Evolutionary conservation across 1,140 invertebrate genomes (phyloP).

Genomic region (Steinernema khuongi): DNA sequence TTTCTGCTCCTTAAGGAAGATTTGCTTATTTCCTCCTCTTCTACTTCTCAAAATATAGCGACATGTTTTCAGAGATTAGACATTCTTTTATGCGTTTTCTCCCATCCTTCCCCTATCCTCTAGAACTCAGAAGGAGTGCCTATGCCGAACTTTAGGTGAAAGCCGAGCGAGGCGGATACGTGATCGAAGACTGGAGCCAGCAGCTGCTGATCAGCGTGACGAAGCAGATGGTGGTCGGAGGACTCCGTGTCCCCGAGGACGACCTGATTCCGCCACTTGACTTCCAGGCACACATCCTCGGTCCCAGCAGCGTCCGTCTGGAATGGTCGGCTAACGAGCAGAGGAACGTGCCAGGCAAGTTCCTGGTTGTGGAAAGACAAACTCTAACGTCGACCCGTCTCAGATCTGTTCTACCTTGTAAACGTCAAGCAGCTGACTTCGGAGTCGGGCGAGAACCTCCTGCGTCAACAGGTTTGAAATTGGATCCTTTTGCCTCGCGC

Average conservation of each 20-base stretch:
- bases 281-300: conserved; percentile 50
- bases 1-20: background rate
- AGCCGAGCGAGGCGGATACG: conserved; percentile 32
- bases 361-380: background rate
- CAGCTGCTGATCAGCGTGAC: conserved; percentile 35
- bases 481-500: background rate
- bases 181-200: conserved; percentile 42
- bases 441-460: conserved; percentile 39
- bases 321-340: conserved; percentile 38
- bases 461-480: conserved; percentile 46
- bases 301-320: conserved; percentile 42
- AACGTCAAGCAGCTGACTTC: conserved; percentile 54
- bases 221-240: conserved; percentile 28
- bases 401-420: conserved; percentile 49
- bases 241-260: conserved; percentile 22
- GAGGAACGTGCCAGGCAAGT: conserved; percentile 20
- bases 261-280: conserved; percentile 50
- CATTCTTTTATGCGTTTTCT: background rate
- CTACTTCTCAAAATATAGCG: background rate
- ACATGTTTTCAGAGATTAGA: background rate
- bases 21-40: background rate
- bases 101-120: background rate
- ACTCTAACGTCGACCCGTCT: conserved; percentile 26
- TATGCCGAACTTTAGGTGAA: conserved; percentile 36
- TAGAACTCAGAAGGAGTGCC: conserved; percentile 14